Conservation (phyloP, 2,113 vertebrate species). For the Sphaerodactylus townsendi region DNA sequence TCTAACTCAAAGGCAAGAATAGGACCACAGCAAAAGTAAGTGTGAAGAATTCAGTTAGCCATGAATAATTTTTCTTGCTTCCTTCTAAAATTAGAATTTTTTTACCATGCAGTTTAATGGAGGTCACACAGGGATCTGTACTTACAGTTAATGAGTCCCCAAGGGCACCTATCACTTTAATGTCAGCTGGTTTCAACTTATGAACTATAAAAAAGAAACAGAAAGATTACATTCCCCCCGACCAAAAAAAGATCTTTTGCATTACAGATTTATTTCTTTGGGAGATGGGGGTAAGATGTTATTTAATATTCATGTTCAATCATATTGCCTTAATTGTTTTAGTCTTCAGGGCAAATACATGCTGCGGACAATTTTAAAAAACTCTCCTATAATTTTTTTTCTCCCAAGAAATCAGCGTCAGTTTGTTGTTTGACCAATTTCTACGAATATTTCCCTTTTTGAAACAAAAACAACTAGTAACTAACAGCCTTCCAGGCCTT, state of each 20-base stretch:
- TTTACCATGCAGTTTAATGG: conserved; percentile 5
- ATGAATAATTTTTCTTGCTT: background rate
- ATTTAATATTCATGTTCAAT: conserved; percentile 24
- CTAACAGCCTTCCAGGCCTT: background rate
- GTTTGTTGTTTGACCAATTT: background rate
- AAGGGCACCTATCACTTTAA: conserved; percentile 87
- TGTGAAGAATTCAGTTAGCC: background rate
- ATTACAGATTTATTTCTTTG: background rate
- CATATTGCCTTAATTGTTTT: background rate
- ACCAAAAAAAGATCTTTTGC: background rate
- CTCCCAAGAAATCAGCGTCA: background rate
- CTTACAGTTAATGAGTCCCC: conserved; percentile 94
- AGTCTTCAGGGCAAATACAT: background rate
- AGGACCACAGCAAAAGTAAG: background rate
- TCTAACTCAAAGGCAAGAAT: background rate
- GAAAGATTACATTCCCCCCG: background rate
- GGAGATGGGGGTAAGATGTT: conserved; percentile 11
- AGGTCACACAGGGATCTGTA: conserved; percentile 29
- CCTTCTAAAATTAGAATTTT: conserved; percentile 2
- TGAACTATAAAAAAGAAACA: conserved; percentile 78
- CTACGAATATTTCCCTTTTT: background rate
- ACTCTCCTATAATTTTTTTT: background rate
- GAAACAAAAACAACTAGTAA: background rate
- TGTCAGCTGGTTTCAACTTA: conserved; percentile 86
- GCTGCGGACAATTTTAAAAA: background rate